phyloP scores from a whole-genome alignment of 2,113 vertebrate genomes.

The Nansenia antarctica region DNA sequence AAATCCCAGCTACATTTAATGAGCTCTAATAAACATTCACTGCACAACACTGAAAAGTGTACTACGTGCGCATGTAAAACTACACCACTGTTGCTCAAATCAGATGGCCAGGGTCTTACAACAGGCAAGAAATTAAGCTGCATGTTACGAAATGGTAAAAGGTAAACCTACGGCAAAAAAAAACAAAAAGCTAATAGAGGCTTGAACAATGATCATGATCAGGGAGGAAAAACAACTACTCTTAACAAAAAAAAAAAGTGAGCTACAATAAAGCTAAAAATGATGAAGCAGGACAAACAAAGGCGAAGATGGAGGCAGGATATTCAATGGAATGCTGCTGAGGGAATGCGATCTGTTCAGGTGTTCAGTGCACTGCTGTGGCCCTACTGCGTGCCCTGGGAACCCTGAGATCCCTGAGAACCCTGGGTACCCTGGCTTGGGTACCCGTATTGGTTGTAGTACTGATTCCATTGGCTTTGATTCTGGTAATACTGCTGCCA shows the following conservation, averaged over 20 bases:
- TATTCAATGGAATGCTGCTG: conserved; percentile 30
- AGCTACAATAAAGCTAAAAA: conserved; percentile 7
- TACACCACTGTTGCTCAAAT: conserved; percentile 30
- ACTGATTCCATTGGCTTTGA: conserved; percentile 93
- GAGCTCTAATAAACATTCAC: conserved; percentile 24
- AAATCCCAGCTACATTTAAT: conserved; percentile 23
- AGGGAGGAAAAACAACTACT: conserved; percentile 11
- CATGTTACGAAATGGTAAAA: conserved; percentile 27
- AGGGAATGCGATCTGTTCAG: conserved; percentile 25
- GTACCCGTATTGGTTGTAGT: conserved; percentile 87
- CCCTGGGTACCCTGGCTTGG: conserved; percentile 80
- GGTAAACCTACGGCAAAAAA: conserved; percentile 16
- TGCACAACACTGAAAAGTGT: conserved; percentile 27
- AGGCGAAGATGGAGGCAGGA: conserved; percentile 1
- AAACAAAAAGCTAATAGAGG: conserved; percentile 5
- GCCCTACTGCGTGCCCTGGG: conserved; percentile 24
- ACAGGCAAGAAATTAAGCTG: conserved; percentile 7
- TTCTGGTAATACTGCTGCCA: conserved; percentile 96
- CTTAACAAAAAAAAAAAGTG: conserved; percentile 10
- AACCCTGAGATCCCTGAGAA: conserved; percentile 20
- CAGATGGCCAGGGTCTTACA: conserved; percentile 20
- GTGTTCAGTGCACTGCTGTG: background rate
- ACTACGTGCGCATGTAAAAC: conserved; percentile 16
- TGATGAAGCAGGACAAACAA: conserved; percentile 6
- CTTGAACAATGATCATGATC: conserved; percentile 8